Conservation (phyloP, 2,888 invertebrate genomes). For the Chelonus formosanus region DNA sequence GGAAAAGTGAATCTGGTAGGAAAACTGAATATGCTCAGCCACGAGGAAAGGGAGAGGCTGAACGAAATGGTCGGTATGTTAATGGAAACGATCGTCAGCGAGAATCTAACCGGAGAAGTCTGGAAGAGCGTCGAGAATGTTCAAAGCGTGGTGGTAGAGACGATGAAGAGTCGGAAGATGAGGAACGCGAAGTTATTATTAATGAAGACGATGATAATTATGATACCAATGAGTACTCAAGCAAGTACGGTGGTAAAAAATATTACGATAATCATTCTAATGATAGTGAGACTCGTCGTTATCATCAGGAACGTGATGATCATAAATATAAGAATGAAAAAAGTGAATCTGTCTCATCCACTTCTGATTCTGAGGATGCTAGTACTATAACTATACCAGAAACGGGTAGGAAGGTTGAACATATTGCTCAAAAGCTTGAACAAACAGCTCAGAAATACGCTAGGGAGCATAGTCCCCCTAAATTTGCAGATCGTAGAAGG, state of each 20-base stretch:
- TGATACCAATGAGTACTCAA: slow-evolving; percentile 28
- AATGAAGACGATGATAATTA: slow-evolving; percentile 48
- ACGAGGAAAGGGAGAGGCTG: slow-evolving; percentile 31
- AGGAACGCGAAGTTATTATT: slow-evolving; percentile 49
- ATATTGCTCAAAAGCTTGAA: slow-evolving; percentile 62
- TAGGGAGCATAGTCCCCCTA: slow-evolving; percentile 61
- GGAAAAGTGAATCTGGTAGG: slow-evolving; percentile 34
- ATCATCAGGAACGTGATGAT: slow-evolving; percentile 42
- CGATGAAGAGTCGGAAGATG: slow-evolving; percentile 54
- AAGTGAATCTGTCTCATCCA: slow-evolving; percentile 49
- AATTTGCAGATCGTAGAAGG: slow-evolving; percentile 56
- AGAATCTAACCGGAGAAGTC: slow-evolving; percentile 30
- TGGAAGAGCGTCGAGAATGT: slow-evolving; percentile 41
- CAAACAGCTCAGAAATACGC: slow-evolving; percentile 64
- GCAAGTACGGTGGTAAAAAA: slow-evolving; percentile 45
- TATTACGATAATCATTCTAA: slow-evolving; percentile 46
- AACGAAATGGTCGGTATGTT: slow-evolving; percentile 31
- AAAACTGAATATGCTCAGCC: slow-evolving; percentile 51
- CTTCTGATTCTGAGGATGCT: slow-evolving; percentile 59
- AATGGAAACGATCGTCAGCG: slow-evolving; percentile 36
- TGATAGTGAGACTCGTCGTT: slow-evolving; percentile 53
- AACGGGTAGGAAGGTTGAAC: slow-evolving; percentile 60
- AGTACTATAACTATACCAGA: slow-evolving; percentile 61
- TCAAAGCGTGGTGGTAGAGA: slow-evolving; percentile 42
- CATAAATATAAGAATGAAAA: slow-evolving; percentile 57